A percentile compares a stretch with the other conserved stretches of the same genome.
Evolutionary conservation across 2,113 vertebrate genomes (phyloP).

Genomic region (Lepus europaeus): DNA sequence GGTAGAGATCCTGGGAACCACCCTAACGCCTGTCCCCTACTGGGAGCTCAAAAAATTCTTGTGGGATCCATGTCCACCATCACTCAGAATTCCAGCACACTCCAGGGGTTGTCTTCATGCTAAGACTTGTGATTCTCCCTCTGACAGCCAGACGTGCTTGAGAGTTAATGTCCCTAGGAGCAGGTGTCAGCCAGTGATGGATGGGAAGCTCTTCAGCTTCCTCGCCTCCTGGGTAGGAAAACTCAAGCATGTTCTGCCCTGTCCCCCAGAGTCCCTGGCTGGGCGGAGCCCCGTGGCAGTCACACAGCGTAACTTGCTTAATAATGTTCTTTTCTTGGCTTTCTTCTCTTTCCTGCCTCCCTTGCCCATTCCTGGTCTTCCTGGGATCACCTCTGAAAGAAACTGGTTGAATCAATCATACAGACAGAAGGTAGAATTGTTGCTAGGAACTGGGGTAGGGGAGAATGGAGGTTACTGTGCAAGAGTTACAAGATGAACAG

Average conservation of each 20-base stretch:
- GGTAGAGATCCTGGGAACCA: no score
- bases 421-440: neutral
- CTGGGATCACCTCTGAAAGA: neutral
- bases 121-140: neutral
- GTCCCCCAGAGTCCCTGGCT: neutral
- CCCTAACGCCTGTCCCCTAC: neutral
- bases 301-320: neutral
- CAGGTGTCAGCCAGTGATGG: neutral
- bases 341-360: neutral
- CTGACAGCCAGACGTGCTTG: neutral
- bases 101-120: neutral
- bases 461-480: neutral
- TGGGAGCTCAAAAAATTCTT: neutral
- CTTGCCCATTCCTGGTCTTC: neutral
- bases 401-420: neutral
- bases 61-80: neutral
- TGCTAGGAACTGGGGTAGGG: neutral
- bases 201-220: neutral
- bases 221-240: neutral
- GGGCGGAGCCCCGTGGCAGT: neutral
- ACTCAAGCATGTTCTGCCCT: neutral
- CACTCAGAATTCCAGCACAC: neutral
- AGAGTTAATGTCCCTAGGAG: neutral
- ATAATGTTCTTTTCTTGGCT: neutral
- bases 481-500: neutral